Evolutionary conservation across 53 echinoderm and acorn worm genomes (phyloP).

Genomic region (Holothuria scabra): DNA sequence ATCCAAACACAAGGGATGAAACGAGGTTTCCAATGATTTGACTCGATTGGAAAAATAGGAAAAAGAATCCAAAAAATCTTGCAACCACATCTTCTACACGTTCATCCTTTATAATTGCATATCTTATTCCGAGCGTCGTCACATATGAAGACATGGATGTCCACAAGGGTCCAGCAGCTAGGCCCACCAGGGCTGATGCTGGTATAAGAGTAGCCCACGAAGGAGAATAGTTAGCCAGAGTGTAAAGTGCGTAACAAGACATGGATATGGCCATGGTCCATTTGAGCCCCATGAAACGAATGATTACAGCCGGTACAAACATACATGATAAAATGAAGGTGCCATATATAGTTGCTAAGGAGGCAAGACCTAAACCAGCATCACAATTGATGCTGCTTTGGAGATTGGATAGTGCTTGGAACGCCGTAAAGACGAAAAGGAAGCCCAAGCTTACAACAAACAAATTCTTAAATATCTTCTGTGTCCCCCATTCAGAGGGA

Average conservation of each 20-base stretch:
- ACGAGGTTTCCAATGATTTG: conserved; percentile 90
- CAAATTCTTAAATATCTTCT: conserved; percentile 76
- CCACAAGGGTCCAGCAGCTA: conserved; percentile 94
- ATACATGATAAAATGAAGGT: conserved; percentile 75
- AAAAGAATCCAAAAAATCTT: conserved; percentile 94
- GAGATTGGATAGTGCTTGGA: conserved; percentile 88
- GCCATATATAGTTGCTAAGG: conserved; percentile 82
- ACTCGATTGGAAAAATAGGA: conserved; percentile 89
- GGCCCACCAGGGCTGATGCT: conserved; percentile 86
- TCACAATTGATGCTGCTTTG: conserved; percentile 98
- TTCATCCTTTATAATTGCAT: conserved; percentile 65
- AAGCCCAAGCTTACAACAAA: conserved; percentile 69
- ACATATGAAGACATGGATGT: conserved; percentile 89
- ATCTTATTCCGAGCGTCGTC: conserved; percentile 74
- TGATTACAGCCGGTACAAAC: conserved; percentile 72
- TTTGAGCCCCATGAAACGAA: conserved; percentile 83
- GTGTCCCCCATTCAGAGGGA: conserved; percentile 55
- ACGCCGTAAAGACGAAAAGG: conserved; percentile 87
- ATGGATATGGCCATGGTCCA: conserved; percentile 78
- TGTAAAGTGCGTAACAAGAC: conserved; percentile 76
- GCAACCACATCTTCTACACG: conserved; percentile 68
- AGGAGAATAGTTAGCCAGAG: conserved; percentile 83
- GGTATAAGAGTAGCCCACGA: conserved; percentile 93
- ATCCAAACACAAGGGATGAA: conserved; percentile 78
- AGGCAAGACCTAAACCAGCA: conserved; percentile 86